Base-by-base conservation (phyloP, 37 sponge, comb jelly and placozoan species). In the Mnemiopsis leidyi region DNA sequence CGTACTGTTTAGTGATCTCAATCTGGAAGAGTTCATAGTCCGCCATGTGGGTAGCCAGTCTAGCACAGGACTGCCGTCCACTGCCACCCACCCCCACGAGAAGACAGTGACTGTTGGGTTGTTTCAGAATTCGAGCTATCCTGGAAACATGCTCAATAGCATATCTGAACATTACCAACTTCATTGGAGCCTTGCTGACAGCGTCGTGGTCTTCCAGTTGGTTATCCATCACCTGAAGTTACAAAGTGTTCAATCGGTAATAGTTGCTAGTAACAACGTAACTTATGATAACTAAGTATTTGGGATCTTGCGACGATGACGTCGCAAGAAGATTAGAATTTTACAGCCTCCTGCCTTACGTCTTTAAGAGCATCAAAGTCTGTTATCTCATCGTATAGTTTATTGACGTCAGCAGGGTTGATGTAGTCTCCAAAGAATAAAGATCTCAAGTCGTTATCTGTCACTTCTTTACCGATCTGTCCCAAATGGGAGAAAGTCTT, bases 11-110 rank as follows among this genome's bases (percentile, higher is more conserved):
- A 21, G 94, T 93, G 2, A 94, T 92, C 76, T 94, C 94, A 13
- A 94, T 94, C 92, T 99, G 99, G 93, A 99, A 99, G 37, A 99
- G 94, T 68, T 93, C 69, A 67, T 94, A 99, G 94, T 96, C 99
- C 0, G 97, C 96, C 97, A 99, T 99, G 93, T 95, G 92, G n/a
- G 99, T 95, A 23, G 99, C 99, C 23, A 99, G 95, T 23, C 97
- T 79, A 7, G 97, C 97, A 73, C 97, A 95, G 30, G 96, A 96
- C 95, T 99, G 99, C 38, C 99, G 94, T 0, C 99, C 99, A 95
- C 96, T 96, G 29, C 99, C 99, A 90, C 93, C 69, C 28, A 69
- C 69, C 1, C 94, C 94, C 23, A 94, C 94, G 18, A 94, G 94
- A 9, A 94, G 40, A 48, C 31, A 38, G 30, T 94, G 94, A 36